Evolutionary conservation across 2,113 vertebrate species (phyloP).

Genomic region (Epinephelus lanceolatus): DNA sequence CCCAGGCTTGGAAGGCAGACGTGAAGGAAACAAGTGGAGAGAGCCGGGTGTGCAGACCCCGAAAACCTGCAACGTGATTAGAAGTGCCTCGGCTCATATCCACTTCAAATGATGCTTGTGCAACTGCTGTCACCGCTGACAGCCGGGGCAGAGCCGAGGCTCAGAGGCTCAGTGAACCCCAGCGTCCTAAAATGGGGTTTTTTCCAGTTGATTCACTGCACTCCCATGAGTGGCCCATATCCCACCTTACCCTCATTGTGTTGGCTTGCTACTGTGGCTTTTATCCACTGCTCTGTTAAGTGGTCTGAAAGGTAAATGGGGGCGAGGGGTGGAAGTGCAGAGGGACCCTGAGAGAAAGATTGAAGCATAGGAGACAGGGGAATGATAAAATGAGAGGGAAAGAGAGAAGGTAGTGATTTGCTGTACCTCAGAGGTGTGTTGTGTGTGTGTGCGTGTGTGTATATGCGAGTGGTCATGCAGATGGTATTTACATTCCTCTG

Average conservation of each 20-base stretch:
- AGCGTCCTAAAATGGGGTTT: neutral
- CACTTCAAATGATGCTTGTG: conserved; percentile 48
- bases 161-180: conserved; percentile 24
- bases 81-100: conserved; percentile 29
- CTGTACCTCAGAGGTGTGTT: conserved; percentile 37
- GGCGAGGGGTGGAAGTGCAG: neutral
- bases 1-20: conserved; percentile 60
- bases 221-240: neutral
- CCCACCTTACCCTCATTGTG: neutral
- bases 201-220: conserved; percentile 40
- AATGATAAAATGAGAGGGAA: conserved; percentile 61
- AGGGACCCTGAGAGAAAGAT: conserved; percentile 16
- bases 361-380: conserved; percentile 19
- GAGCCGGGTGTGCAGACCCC: conserved; percentile 35
- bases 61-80: conserved; percentile 39
- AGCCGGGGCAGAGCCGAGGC: neutral
- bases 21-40: conserved; percentile 55
- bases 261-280: neutral
- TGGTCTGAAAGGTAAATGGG: conserved; percentile 15
- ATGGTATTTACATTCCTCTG: conserved; percentile 73
- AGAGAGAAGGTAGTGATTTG: conserved; percentile 59
- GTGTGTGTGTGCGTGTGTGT: conserved; percentile 14
- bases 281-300: conserved; percentile 23
- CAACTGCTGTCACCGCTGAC: conserved; percentile 28
- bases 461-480: conserved; percentile 59